These are phyloP conservation scores for Stercorarius parasiticus DNA, from an alignment of 2,113 vertebrate species.

Conservation along the genomic window DNA sequence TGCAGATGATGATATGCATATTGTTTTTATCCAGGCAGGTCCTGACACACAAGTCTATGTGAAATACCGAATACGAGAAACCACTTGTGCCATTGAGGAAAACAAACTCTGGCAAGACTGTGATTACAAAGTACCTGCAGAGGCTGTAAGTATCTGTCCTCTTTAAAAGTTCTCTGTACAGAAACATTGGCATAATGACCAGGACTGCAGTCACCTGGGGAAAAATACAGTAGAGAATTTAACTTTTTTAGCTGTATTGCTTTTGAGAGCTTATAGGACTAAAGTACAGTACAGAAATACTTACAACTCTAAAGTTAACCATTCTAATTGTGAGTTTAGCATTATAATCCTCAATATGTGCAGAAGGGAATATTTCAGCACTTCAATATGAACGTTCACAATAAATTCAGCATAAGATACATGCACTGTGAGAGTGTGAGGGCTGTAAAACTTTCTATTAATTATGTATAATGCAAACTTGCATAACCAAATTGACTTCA, in stretches of 20 bases:
- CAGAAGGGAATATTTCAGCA: not conserved
- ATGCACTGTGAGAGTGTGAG: not conserved
- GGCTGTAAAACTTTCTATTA: not conserved
- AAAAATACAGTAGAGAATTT: not conserved
- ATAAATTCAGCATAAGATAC: not conserved
- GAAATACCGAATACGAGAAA: conserved; percentile 78
- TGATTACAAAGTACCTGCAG: conserved; percentile 63
- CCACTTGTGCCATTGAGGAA: conserved; percentile 70
- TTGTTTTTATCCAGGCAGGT: conserved; percentile 67
- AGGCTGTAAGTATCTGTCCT: conserved; percentile 68
- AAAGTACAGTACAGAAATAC: not conserved
- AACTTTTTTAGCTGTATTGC: not conserved
- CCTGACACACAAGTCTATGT: conserved; percentile 67
- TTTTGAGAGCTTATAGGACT: not conserved
- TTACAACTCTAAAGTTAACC: not conserved
- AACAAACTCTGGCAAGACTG: conserved; percentile 83
- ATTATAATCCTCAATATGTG: not conserved
- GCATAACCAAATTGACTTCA: not conserved
- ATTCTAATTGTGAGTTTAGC: not conserved
- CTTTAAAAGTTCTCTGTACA: not conserved
- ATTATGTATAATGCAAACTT: not conserved
- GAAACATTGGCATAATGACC: not conserved
- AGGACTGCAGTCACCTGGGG: not conserved
- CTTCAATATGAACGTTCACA: not conserved
- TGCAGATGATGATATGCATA: not conserved